Percentiles rank a stretch among this genome's conserved stretches.
These are phyloP conservation scores for Epinephelus coioides DNA, from an alignment of 2,797 vertebrate species.

Conservation along the genomic window DNA sequence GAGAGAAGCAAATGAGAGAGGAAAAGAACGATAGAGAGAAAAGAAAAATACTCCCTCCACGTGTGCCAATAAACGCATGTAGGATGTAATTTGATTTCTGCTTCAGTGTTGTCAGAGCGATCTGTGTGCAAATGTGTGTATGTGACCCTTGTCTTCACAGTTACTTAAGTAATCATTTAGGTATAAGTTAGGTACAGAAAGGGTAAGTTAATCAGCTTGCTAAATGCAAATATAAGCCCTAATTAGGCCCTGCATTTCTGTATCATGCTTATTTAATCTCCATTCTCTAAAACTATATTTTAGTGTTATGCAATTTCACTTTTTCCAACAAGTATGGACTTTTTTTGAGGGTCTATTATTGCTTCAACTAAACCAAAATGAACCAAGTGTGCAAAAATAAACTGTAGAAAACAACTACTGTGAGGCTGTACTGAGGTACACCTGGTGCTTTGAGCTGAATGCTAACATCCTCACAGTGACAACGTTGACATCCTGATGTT, in stretches of 20 bases:
- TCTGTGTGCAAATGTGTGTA: slow-evolving; percentile 6
- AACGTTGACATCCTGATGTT: too few relatives aligned
- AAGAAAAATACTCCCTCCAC: slow-evolving; percentile 23
- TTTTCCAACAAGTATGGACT: not conserved
- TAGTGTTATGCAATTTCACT: not conserved
- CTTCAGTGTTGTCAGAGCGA: slow-evolving; percentile 9
- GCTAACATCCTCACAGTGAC: too few relatives aligned
- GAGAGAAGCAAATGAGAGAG: slow-evolving; percentile 39
- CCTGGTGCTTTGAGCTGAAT: too few relatives aligned
- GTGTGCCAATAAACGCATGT: slow-evolving; percentile 29
- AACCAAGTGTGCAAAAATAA: not conserved
- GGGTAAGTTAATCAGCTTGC: not conserved
- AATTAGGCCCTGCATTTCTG: not conserved
- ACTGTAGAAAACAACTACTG: too few relatives aligned
- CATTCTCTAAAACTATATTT: not conserved
- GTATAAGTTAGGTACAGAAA: not conserved
- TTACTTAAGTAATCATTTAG: slow-evolving; percentile 20
- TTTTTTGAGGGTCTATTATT: not conserved
- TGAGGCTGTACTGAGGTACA: too few relatives aligned
- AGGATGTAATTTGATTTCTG: slow-evolving; percentile 30
- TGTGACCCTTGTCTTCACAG: slow-evolving; percentile 5
- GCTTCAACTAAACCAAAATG: not conserved
- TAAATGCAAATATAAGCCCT: slow-evolving; percentile 22
- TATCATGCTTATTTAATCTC: not conserved
- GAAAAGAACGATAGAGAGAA: slow-evolving; percentile 5